Conservation (phyloP, 2,113 vertebrate species). For the Tiliqua scincoides region DNA sequence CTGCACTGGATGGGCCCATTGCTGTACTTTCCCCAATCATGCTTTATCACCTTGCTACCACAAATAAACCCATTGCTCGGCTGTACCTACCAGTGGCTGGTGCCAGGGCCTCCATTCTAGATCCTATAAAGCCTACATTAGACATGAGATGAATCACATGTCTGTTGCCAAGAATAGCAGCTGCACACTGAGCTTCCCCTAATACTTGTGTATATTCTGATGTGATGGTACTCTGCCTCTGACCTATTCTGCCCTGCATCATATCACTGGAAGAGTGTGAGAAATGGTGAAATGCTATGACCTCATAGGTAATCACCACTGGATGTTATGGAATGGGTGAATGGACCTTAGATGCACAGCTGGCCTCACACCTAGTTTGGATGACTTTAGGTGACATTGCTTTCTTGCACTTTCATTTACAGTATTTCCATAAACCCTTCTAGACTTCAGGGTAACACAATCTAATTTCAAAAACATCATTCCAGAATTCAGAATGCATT, state of each 20-base stretch:
- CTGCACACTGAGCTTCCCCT: not conserved
- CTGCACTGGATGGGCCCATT: no score
- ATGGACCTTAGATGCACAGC: no score
- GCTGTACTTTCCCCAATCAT: no score
- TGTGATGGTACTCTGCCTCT: not conserved
- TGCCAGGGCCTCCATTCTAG: not conserved
- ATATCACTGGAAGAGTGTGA: not conserved
- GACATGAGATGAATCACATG: not conserved
- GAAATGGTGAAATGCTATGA: no score
- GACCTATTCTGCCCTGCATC: not conserved
- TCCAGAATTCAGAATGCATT: not conserved
- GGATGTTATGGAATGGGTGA: not conserved
- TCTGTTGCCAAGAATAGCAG: not conserved
- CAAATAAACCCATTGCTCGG: no score
- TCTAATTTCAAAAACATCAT: no score
- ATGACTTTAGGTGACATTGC: not conserved
- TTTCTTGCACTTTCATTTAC: not conserved
- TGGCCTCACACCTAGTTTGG: not conserved
- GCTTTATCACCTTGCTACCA: no score
- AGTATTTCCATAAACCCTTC: not conserved
- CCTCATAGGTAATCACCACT: not conserved
- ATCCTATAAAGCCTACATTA: not conserved
- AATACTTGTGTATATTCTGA: no score
- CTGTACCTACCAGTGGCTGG: not conserved
- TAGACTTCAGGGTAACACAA: not conserved